Base-by-base conservation (phyloP, 2,888 invertebrate genomes). In the Epistrophella euchroma region DNA sequence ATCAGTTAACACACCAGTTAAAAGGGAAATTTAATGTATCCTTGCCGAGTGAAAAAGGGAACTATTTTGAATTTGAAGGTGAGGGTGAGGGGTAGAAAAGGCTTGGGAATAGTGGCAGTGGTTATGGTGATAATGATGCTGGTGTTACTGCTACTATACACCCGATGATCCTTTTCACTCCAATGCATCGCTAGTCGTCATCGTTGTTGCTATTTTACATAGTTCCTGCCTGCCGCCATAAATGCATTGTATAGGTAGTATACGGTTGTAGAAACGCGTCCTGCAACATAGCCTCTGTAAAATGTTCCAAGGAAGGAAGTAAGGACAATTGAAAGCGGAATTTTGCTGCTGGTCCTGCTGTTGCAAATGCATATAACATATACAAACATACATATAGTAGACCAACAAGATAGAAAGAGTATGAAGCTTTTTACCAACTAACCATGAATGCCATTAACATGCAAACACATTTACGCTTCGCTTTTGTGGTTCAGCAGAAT, bases 391-490 rank as follows among this genome's bases (percentile, higher is more conserved):
- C 35, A 32, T 32, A 32, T 6, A 32, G 9, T n/a, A 32, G 56
- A 37, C 40, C 19, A 40, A 37, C 32, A 37, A 37, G 25, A 37
- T 22, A 52, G 22, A 60, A 40, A 22, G 40, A 40, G 45, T 15
- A 17, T 32, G 43, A 45, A 56, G 28, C 37, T 68, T 52, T 66
- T 47, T 68, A 15, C 68, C 50, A 75, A 37, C 71, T 74, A 58
- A 80, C 84, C 71, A 79, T 52, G 50, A n/a, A 74, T 74, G 74
- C 86, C 82, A 78, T 74, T 82, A 78, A 55, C 82, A 86, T 82
- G 86, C 74, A 86, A 78, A 82, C 77, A 82, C 86, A 86, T 86
- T 77, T 71, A 78, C 77, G 70, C 86, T 82, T 52, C 66, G 76
- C 71, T 78, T 58, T 82, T 82, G 86, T 66, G 86, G 86, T 86